phyloP scores from a whole-genome alignment of 1,140 invertebrate genomes.

The Drosophila santomea region DNA sequence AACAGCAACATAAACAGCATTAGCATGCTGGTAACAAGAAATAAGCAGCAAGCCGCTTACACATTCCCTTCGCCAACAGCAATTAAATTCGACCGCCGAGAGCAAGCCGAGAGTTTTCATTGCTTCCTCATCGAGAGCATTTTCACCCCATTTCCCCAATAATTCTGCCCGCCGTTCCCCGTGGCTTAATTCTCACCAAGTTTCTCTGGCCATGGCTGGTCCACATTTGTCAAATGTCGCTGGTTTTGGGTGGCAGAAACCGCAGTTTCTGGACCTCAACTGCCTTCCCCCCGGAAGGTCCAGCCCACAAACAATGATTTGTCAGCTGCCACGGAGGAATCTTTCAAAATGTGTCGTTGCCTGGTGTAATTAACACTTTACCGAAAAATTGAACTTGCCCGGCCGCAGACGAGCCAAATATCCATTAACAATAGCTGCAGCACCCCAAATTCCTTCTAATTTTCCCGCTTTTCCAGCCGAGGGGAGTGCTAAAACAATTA shows the following conservation, averaged over 20 bases:
- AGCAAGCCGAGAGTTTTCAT: slow-evolving; percentile 21
- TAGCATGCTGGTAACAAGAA: slow-evolving; percentile 17
- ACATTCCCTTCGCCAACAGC: slow-evolving; percentile 34
- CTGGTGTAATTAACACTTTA: slow-evolving; percentile 70
- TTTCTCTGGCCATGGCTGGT: slow-evolving; percentile 11
- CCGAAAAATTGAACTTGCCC: slow-evolving; percentile 49
- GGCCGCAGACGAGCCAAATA: slow-evolving; percentile 35
- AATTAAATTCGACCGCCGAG: slow-evolving; percentile 32
- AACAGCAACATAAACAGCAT: slow-evolving; percentile 18
- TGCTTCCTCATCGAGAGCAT: slow-evolving; percentile 23
- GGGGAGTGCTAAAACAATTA: slow-evolving; percentile 72
- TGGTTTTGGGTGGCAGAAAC: slow-evolving; percentile 15
- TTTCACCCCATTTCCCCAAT: slow-evolving; percentile 19
- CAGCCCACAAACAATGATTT: slow-evolving; percentile 50
- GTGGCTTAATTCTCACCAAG: not conserved
- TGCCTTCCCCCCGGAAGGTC: not conserved
- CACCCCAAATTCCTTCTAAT: slow-evolving; percentile 22
- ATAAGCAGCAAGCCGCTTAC: slow-evolving; percentile 19
- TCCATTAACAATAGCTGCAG: slow-evolving; percentile 48
- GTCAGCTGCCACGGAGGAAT: slow-evolving; percentile 38
- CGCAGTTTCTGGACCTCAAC: slow-evolving; percentile 10
- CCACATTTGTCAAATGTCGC: slow-evolving; percentile 21
- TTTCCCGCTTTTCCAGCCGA: slow-evolving; percentile 13
- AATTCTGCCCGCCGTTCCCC: not conserved
- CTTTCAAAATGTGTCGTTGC: slow-evolving; percentile 64